Evolutionary conservation across 1,140 invertebrate genomes (phyloP).

Genomic region (Sycophila sp.): DNA sequence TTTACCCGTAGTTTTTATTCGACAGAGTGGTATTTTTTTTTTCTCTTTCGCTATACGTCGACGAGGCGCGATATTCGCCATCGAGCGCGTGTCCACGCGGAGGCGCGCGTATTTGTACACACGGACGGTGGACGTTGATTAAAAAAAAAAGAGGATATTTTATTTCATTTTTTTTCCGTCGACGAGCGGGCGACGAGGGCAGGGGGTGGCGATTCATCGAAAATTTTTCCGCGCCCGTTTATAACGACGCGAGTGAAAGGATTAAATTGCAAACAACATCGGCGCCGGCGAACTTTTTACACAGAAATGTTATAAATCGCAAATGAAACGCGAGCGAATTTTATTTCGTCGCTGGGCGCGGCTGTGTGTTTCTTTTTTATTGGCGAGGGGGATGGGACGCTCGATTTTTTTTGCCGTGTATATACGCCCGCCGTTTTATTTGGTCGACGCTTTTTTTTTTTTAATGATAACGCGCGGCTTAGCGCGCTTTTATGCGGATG

Average conservation of each 20-base stretch:
- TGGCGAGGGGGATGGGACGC: too few species aligned
- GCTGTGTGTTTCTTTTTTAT: too few species aligned
- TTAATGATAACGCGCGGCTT: background rate
- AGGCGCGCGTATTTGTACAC: too few species aligned
- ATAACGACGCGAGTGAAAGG: conserved; percentile 20
- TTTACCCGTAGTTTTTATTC: conserved; percentile 1
- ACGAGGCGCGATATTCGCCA: conserved; percentile 1
- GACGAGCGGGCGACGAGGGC: background rate
- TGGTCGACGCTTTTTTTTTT: conserved; percentile 4
- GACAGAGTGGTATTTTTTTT: background rate
- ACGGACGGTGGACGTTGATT: conserved; percentile 15
- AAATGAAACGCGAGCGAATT: background rate
- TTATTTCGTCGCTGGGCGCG: background rate
- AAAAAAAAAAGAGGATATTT: conserved; percentile 23
- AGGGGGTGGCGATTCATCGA: conserved; percentile 12
- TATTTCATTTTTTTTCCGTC: conserved; percentile 18
- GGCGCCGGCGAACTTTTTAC: conserved; percentile 6
- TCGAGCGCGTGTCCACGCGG: conserved; percentile 8
- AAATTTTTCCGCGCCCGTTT: background rate
- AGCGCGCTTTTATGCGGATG: background rate
- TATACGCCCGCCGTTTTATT: too few species aligned
- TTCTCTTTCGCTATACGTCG: too few species aligned
- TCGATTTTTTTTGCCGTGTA: too few species aligned
- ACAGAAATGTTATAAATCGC: conserved; percentile 21
- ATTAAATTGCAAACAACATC: conserved; percentile 36